Conservation (phyloP, 2,888 invertebrate species). For the Chironomus riparius region DNA sequence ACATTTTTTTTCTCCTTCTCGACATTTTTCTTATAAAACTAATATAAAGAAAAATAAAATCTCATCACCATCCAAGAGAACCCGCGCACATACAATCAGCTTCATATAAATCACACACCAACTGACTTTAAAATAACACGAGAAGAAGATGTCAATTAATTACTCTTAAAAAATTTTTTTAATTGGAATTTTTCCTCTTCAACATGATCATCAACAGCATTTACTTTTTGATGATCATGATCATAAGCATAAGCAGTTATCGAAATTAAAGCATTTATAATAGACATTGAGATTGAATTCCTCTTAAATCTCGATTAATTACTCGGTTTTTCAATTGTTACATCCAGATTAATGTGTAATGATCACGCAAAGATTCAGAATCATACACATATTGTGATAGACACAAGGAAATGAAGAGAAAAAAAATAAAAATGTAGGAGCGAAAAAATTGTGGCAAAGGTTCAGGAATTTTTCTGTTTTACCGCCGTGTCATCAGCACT, state of each 20-base stretch:
- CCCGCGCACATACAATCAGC: slow-evolving; percentile 4
- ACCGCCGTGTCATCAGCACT: not conserved
- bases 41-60: not conserved
- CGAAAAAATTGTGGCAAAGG: not conserved
- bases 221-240: not conserved
- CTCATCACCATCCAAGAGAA: not conserved
- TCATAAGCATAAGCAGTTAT: not conserved
- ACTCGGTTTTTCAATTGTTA: not conserved
- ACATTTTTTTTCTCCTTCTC: too few species aligned
- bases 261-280: not conserved
- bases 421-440: not conserved
- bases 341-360: not conserved
- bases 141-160: slow-evolving; percentile 9
- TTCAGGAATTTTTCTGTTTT: not conserved
- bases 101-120: slow-evolving; percentile 17
- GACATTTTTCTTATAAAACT: too few species aligned
- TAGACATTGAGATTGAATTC: too few species aligned
- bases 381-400: too few species aligned
- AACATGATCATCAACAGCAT: not conserved
- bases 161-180: not conserved
- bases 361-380: too few species aligned
- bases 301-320: not conserved
- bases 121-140: slow-evolving; percentile 3
- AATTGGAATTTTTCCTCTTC: not conserved
- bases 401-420: not conserved